A percentile compares a stretch with the other conserved stretches of the same genome.
Conservation (phyloP, 2,888 invertebrate genomes). For the Magallana nippona region DNA sequence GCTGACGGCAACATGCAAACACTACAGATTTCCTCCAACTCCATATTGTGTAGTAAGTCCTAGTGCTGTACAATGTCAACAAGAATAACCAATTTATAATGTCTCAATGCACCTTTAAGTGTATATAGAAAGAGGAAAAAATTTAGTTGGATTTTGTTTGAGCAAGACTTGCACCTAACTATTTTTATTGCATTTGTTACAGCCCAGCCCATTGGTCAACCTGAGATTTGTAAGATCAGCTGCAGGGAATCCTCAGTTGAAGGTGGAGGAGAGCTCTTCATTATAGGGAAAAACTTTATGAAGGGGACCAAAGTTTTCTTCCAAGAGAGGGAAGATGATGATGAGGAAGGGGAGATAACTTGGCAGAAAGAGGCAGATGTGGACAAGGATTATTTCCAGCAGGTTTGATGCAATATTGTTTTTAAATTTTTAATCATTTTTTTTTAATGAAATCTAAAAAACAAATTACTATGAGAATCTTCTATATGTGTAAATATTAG, state of each 20-base stretch:
- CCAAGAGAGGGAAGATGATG: conserved; percentile 72
- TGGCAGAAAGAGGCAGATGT: conserved; percentile 80
- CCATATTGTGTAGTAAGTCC: conserved; percentile 81
- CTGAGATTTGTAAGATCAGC: conserved; percentile 80
- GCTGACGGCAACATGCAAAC: conserved; percentile 90
- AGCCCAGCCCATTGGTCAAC: conserved; percentile 81
- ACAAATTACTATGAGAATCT: too few species aligned
- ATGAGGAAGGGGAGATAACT: conserved; percentile 68
- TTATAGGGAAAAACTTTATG: conserved; percentile 81
- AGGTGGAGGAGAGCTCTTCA: conserved; percentile 80
- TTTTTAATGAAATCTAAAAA: too few species aligned
- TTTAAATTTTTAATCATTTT: too few species aligned
- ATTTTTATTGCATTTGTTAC: conserved; percentile 47
- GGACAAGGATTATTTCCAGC: conserved; percentile 79
- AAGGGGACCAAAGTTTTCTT: conserved; percentile 79
- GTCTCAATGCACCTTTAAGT: too few species aligned
- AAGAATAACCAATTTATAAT: too few species aligned
- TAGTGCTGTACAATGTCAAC: too few species aligned
- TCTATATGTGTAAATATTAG: too few species aligned
- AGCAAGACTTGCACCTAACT: too few species aligned
- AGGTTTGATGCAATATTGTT: conserved; percentile 58
- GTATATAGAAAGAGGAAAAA: too few species aligned
- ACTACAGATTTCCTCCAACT: conserved; percentile 78
- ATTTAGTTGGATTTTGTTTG: too few species aligned
- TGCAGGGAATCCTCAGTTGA: conserved; percentile 64